These are phyloP conservation scores for Thripadectes ignobilis DNA, from an alignment of 2,797 vertebrate genomes.

Conservation along the genomic window DNA sequence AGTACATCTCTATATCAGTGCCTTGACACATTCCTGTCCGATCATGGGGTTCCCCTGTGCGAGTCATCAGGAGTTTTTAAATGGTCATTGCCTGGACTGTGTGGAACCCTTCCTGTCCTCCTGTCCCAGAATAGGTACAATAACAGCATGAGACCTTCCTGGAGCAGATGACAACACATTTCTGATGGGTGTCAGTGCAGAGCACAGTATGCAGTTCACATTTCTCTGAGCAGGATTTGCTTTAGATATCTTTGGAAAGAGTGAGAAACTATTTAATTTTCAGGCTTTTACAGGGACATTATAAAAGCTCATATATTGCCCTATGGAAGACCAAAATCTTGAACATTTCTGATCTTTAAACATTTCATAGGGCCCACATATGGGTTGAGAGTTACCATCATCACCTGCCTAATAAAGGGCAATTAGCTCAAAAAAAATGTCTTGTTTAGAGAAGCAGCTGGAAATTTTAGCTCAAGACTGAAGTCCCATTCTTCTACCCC, in stretches of 20 bases:
- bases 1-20: conserved; percentile 89
- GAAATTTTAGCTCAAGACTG: not conserved
- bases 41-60: conserved; percentile 86
- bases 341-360: not conserved
- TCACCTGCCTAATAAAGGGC: not conserved
- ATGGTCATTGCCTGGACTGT: conserved; percentile 85
- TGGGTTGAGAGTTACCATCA: not conserved
- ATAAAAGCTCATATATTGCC: not conserved
- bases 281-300: not conserved
- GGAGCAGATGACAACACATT: not conserved
- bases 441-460: not conserved
- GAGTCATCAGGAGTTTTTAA: conserved; percentile 84
- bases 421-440: not conserved
- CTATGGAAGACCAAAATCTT: not conserved
- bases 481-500: not conserved
- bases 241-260: not conserved
- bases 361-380: not conserved
- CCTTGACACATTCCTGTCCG: conserved; percentile 81
- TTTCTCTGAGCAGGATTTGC: not conserved
- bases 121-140: conserved; percentile 90
- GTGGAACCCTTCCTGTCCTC: conserved; percentile 72
- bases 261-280: not conserved
- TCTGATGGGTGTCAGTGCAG: not conserved
- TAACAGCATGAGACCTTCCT: not conserved
- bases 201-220: not conserved